A percentile compares a stretch with the other conserved stretches of the same genome.
These are phyloP conservation scores for Clarias macrocephalus DNA, from an alignment of 2,113 vertebrate genomes.

Conservation along the genomic window DNA sequence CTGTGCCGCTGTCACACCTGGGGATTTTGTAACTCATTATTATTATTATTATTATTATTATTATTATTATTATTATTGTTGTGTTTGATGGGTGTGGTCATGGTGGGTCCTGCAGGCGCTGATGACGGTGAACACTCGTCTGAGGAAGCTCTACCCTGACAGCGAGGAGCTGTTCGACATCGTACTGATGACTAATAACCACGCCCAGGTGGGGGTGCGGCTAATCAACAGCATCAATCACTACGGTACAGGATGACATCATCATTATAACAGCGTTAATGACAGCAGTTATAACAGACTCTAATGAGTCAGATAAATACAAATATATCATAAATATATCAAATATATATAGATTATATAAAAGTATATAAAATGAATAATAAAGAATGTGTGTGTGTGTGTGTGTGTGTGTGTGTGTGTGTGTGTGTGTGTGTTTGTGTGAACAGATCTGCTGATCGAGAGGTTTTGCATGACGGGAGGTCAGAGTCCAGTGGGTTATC, in stretches of 20 bases:
- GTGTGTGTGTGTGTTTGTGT: no score
- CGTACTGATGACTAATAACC: constrained; percentile 96
- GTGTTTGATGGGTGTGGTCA: no score
- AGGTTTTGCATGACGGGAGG: constrained; percentile 97
- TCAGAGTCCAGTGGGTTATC: constrained; percentile 87
- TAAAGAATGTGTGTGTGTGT: neutral
- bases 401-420: neutral
- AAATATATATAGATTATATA: no score
- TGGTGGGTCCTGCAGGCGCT: constrained; percentile 61
- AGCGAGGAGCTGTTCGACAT: constrained; percentile 95
- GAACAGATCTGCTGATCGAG: constrained; percentile 87
- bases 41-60: neutral
- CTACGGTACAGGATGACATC: constrained; percentile 77
- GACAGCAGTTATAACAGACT: neutral
- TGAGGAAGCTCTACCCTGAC: constrained; percentile 86
- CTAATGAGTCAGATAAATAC: neutral
- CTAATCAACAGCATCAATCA: constrained; percentile 99
- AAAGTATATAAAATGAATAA: no score
- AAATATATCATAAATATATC: no score
- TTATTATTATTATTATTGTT: neutral
- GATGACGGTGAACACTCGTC: constrained; percentile 83
- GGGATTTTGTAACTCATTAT: neutral
- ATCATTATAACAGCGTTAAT: neutral
- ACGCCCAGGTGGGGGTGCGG: constrained; percentile 93
- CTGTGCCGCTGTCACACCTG: neutral